Percentiles rank a stretch among this genome's conserved stretches.
phyloP scores from a whole-genome alignment of 2,888 invertebrate genomes.

The Patella caerulea region DNA sequence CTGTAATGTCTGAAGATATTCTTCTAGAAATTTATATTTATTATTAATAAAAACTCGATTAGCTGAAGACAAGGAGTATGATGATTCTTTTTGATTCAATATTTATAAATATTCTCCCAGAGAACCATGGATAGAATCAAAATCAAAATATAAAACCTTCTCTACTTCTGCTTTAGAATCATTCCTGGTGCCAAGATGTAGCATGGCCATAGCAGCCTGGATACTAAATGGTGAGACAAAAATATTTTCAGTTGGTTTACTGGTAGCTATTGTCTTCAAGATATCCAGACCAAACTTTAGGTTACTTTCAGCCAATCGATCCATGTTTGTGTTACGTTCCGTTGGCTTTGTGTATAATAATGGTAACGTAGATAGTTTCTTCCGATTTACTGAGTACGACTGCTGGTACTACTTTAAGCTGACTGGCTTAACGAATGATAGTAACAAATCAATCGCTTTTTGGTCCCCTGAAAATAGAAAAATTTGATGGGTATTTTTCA shows the following conservation, averaged over 20 bases:
- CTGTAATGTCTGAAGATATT: constrained; percentile 45
- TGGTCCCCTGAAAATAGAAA: too few relatives aligned
- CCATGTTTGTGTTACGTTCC: not conserved
- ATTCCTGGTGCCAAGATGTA: constrained; percentile 68
- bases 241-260: constrained; percentile 41
- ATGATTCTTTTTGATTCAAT: constrained; percentile 35
- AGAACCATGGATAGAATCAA: constrained; percentile 32
- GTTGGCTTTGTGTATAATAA: too few relatives aligned
- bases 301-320: constrained; percentile 29
- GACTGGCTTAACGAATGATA: too few relatives aligned
- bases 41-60: constrained; percentile 56
- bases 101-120: constrained; percentile 41
- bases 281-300: constrained; percentile 33
- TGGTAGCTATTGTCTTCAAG: constrained; percentile 16
- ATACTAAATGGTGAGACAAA: constrained; percentile 72
- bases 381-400: too few relatives aligned
- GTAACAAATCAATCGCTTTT: too few relatives aligned
- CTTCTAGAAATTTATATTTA: constrained; percentile 41
- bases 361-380: too few relatives aligned
- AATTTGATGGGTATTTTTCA: too few relatives aligned
- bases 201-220: constrained; percentile 70
- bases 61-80: constrained; percentile 54
- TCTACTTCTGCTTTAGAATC: constrained; percentile 66
- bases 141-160: constrained; percentile 41
- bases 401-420: too few relatives aligned